These are phyloP conservation scores for Pangasius larnaudii DNA, from an alignment of 2,797 vertebrate species.

Conservation along the genomic window DNA sequence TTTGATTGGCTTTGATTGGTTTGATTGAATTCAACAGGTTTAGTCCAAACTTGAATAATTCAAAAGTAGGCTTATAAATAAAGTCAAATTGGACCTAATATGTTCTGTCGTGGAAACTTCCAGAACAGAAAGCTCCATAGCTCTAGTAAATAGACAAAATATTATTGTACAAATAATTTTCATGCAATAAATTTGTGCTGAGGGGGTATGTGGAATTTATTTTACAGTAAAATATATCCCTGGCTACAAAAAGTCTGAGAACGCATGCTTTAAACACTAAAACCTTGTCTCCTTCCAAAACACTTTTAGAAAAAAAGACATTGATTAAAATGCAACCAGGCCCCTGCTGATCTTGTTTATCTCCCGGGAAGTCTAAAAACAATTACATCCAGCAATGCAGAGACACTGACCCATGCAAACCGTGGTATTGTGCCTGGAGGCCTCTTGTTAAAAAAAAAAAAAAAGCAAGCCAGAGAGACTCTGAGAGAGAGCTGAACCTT, in stretches of 20 bases:
- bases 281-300: not conserved
- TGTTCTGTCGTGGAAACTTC: not conserved
- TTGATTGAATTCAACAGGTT: not conserved
- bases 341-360: not conserved
- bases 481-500: constrained; percentile 30
- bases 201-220: not conserved
- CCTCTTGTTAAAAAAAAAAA: not conserved
- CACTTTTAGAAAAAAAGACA: not conserved
- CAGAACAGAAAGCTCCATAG: not conserved
- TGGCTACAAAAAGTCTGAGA: not conserved
- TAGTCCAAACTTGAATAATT: not conserved
- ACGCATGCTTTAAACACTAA: not conserved
- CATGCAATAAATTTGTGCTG: not conserved
- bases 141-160: not conserved
- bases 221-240: not conserved
- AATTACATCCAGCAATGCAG: constrained; percentile 4
- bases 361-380: constrained; percentile 20
- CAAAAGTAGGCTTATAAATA: not conserved
- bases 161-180: not conserved
- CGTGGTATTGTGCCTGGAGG: constrained; percentile 23
- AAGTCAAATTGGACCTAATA: not conserved
- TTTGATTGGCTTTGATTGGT: not conserved
- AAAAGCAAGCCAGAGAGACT: not conserved
- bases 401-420: constrained; percentile 21
- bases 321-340: not conserved